Percentiles rank a stretch among this genome's conserved stretches.
Conservation (phyloP, 35 echinoderm and acorn worm species). For the Stichopus chloronotus region DNA sequence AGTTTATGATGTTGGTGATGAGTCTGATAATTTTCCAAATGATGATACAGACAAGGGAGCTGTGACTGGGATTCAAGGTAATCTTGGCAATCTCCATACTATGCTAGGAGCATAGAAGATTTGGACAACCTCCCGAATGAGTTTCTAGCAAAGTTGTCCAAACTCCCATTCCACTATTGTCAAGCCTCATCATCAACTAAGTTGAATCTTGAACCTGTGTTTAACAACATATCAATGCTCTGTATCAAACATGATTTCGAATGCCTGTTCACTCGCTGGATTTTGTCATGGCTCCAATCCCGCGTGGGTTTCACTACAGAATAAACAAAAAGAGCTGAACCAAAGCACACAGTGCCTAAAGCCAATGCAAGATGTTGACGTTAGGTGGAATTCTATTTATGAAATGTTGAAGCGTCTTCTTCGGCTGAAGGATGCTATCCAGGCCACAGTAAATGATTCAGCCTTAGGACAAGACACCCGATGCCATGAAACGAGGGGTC, state of each 20-base stretch:
- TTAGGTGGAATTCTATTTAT: conserved; percentile 14
- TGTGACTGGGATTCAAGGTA: too few relatives aligned
- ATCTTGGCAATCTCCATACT: too few relatives aligned
- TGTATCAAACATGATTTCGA: conserved; percentile 8
- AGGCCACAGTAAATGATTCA: background rate
- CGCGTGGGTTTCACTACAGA: conserved; percentile 3
- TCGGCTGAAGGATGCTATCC: background rate
- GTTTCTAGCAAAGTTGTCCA: too few relatives aligned
- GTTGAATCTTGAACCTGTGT: too few relatives aligned
- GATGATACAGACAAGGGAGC: too few relatives aligned
- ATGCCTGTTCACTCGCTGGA: background rate
- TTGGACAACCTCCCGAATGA: too few relatives aligned
- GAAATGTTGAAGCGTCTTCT: conserved; percentile 8
- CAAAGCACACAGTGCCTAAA: background rate
- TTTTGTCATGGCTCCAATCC: conserved; percentile 1
- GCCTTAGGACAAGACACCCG: background rate
- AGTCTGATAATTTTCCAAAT: too few relatives aligned
- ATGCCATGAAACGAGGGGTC: background rate
- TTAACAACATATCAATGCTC: background rate
- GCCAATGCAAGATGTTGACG: background rate
- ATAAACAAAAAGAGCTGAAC: background rate
- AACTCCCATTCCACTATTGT: too few relatives aligned
- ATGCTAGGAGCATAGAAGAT: too few relatives aligned
- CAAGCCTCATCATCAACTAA: too few relatives aligned
- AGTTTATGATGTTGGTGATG: too few relatives aligned